Evolutionary conservation across 2,797 vertebrate genomes (phyloP), one percentile per base, ranked within the genome.

Genomic region (Bufotes viridis): DNA sequence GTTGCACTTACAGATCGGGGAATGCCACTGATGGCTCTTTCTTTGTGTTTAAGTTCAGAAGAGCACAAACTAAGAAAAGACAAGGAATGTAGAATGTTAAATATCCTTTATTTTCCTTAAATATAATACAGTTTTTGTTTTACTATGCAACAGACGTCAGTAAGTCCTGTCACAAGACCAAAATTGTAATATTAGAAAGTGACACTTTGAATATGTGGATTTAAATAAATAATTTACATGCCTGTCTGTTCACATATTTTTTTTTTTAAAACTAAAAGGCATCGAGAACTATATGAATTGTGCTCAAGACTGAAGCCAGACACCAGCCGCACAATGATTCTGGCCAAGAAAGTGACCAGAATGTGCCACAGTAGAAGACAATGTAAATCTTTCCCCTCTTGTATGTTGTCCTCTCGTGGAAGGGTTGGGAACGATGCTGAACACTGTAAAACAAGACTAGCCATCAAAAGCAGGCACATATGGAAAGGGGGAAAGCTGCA

Each of bases 201-300:
- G 61, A 95, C 93, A 91, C 93, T 94, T 91, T 94, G 93, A 93
- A 94, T 26, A 78, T 93, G 93, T 94, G 93, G 91, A 92, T 92
- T 94, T 95, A 95, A 95, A 95, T 95, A 95, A 96, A 95, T 95
- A 95, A 95, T 95, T 95, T 95, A 95, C 95, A 95, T 93, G 94
- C 75, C 88, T 17, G 67, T 63, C 88, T 93, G 90, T 91, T 92
- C 55, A 82, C 89, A 90, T 89, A 5, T 42, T 42, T 42, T 3
- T 42, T 42, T 42, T 42, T 42, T 42, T 5, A 6, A 42, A 42
- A 42, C 42, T 55, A 81, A 80, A 60, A 81, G 58, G 79, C 60
- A 81, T 49, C 34, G n/a, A 78, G 22, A 13, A 81, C 34, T 2
- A 22, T 49, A 15, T 7, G 60, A 49, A n/a, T 65, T 81, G 60